Evolutionary conservation across 2,888 invertebrate genomes (phyloP), one percentile per base, ranked within the genome.

Genomic region (Gortyna flavago): DNA sequence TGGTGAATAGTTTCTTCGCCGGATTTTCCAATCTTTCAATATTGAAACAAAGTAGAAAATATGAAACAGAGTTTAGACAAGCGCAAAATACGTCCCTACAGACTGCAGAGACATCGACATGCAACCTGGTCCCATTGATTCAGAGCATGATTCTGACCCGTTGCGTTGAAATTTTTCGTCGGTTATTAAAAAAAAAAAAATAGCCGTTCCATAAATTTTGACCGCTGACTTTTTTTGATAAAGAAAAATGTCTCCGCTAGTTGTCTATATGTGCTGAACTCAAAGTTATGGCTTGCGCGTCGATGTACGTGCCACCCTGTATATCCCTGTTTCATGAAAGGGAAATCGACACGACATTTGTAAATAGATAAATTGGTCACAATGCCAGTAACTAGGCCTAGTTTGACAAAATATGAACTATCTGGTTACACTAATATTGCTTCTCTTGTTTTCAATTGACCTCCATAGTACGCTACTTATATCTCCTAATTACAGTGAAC

Each of bases 401-500:
- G 16, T 11, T 66, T 21, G 16, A 25, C 16, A 25, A 16, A 51
- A 9, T 18, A 9, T 51, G 18, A 51, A 18, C 18, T 6, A 35
- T 51, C 2, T n/a, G n/a, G n/a, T 8, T 21, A 6, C 0, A 48
- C 0, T n/a, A n/a, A 54, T 72, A 72, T 32, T 32, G 38, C 32
- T 72, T n/a, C 11, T 57, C 16, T 25, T 25, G 29, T 44, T 61
- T 3, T 35, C 44, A 54, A n/a, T 35, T 38, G 35, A 59, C 76
- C 65, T 64, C 48, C 59, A 54, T 7, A 6, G 38, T 54, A 29
- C 8, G 59, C 38, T 32, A 38, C 66, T 41, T 54, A 59, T 6
- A 59, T 8, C 16, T 73, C 21, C 51, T 74, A 67, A 78, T 38
- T 51, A 62, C 35, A 68, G 57, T 71, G 80, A 85, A 44, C 72